Percentiles rank a stretch among this genome's conserved stretches.
These are phyloP conservation scores for Eremobia ochroleuca DNA, from an alignment of 2,888 invertebrate genomes.

Conservation along the genomic window DNA sequence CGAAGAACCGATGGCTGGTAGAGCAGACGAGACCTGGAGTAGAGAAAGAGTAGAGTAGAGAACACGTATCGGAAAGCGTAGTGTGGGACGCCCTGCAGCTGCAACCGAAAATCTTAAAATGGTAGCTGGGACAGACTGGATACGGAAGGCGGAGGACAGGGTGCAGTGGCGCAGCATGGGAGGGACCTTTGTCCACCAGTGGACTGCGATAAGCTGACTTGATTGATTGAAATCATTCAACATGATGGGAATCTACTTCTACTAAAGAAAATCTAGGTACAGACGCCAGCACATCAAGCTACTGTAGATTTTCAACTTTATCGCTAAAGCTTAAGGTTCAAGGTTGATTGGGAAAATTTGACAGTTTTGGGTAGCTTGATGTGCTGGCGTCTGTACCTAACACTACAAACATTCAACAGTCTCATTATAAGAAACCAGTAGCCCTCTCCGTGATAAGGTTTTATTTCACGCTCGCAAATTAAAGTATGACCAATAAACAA, in stretches of 20 bases:
- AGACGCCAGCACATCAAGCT: no score
- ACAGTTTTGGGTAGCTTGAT: no score
- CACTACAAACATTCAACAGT: neutral
- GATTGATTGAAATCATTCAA: no score
- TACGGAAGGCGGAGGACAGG: neutral
- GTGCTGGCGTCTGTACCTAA: no score
- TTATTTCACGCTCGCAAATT: slow-evolving; percentile 51
- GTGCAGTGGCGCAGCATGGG: neutral
- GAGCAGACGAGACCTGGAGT: neutral
- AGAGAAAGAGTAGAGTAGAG: neutral
- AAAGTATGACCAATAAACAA: slow-evolving; percentile 51
- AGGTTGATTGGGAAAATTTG: no score
- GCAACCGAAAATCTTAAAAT: neutral
- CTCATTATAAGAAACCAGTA: slow-evolving; percentile 46
- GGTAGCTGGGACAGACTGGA: neutral
- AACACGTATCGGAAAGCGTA: neutral
- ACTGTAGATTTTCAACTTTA: no score
- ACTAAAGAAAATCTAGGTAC: no score
- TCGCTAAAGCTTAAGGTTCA: no score
- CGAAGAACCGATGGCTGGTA: neutral
- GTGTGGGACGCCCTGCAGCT: neutral
- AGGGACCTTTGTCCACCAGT: neutral
- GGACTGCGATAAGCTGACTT: no score
- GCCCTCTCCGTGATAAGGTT: slow-evolving; percentile 39
- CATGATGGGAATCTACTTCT: no score